phyloP scores from a whole-genome alignment of 2,888 invertebrate genomes.

The Corbicula japonica region DNA sequence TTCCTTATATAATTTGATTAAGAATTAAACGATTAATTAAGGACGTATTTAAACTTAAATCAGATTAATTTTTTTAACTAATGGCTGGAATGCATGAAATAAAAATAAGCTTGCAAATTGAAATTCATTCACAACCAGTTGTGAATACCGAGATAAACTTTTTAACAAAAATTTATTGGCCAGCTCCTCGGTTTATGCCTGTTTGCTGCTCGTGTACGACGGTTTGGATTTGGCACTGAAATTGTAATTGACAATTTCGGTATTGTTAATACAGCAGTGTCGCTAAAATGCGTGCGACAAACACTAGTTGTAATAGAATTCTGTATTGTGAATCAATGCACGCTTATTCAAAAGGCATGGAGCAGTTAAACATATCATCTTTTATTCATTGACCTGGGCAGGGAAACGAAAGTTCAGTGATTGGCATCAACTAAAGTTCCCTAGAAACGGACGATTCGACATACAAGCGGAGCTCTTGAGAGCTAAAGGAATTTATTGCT shows the following conservation, averaged over 20 bases:
- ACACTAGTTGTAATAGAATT: constrained; percentile 14
- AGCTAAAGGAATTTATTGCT: no score
- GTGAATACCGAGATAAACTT: constrained; percentile 21
- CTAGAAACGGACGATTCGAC: no score
- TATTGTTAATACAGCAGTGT: constrained; percentile 15
- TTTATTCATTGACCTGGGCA: constrained; percentile 24
- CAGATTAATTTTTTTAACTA: constrained; percentile 10
- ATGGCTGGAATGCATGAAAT: no score
- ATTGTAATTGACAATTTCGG: constrained; percentile 19
- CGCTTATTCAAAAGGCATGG: constrained; percentile 3
- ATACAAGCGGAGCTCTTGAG: no score
- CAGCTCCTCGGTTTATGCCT: constrained; percentile 3
- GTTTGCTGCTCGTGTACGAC: background rate
- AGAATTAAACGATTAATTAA: no score
- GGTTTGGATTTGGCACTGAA: constrained; percentile 16
- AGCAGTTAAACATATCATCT: constrained; percentile 14
- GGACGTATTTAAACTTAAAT: constrained; percentile 3
- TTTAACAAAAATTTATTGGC: background rate
- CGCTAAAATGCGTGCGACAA: constrained; percentile 19
- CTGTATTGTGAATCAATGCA: constrained; percentile 25
- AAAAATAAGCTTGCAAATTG: no score
- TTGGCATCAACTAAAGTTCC: no score
- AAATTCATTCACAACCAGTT: no score
- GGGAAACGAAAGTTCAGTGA: constrained; percentile 8
- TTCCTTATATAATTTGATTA: no score